Conservation (phyloP, 2,888 invertebrate species). For the Tromatobia lineatoria region DNA sequence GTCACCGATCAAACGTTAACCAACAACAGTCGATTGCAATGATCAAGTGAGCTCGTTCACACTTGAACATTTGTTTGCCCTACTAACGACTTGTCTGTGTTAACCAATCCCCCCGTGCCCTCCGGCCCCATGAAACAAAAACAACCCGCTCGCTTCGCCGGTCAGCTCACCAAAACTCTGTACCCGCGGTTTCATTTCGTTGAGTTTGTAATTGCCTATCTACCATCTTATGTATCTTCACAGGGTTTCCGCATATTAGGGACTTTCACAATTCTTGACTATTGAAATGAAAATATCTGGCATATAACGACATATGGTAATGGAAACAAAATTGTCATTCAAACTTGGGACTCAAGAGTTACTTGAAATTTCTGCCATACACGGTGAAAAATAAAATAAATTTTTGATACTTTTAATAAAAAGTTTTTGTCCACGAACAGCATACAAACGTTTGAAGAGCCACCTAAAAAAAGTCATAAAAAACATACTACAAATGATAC, state of each 20-base stretch:
- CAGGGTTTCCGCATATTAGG: not conserved
- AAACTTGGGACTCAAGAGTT: not conserved
- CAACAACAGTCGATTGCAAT: constrained; percentile 43
- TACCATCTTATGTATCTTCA: constrained; percentile 2
- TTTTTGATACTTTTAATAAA: too few species aligned
- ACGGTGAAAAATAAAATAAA: not conserved
- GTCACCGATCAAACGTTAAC: constrained; percentile 81
- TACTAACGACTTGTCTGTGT: constrained; percentile 64
- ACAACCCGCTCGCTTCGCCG: constrained; percentile 23
- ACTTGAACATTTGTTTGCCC: constrained; percentile 54
- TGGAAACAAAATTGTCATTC: not conserved
- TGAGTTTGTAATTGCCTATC: constrained; percentile 3
- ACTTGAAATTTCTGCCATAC: not conserved
- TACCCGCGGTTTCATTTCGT: constrained; percentile 16
- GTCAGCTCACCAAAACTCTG: constrained; percentile 46
- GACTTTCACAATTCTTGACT: constrained; percentile 13
- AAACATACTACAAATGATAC: too few species aligned
- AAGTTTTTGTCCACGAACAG: too few species aligned
- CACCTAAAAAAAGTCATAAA: too few species aligned
- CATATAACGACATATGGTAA: too few species aligned
- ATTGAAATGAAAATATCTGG: not conserved
- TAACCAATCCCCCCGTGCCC: constrained; percentile 45
- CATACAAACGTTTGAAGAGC: too few species aligned
- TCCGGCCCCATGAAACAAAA: constrained; percentile 21
- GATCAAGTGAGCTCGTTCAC: constrained; percentile 42